Percentiles rank a stretch among this genome's conserved stretches.
phyloP scores from a whole-genome alignment of 2,888 invertebrate species.

The Lampropteryx suffumata region DNA sequence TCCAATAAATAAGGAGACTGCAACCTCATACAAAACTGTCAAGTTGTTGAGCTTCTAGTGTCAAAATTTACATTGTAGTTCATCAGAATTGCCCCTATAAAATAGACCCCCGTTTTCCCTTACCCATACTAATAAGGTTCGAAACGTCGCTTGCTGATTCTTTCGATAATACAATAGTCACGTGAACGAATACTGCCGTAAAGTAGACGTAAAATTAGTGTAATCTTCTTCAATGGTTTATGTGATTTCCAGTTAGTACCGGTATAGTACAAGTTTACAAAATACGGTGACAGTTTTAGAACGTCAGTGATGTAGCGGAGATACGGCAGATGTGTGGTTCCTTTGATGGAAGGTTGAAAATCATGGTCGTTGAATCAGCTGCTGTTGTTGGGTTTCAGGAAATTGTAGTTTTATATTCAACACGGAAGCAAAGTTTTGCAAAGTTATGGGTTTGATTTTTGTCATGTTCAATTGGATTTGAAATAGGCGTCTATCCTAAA shows the following conservation, averaged over 20 bases:
- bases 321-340: no score
- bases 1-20: no score
- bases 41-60: no score
- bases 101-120: neutral
- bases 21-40: no score
- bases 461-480: no score
- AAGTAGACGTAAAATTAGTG: constrained; percentile 29
- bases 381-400: neutral
- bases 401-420: neutral
- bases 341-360: no score
- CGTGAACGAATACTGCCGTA: constrained; percentile 30
- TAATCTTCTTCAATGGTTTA: constrained; percentile 29
- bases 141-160: constrained; percentile 52
- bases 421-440: constrained; percentile 4
- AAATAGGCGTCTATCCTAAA: no score
- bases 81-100: no score
- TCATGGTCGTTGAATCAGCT: no score
- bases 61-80: no score
- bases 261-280: neutral
- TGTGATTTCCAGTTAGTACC: constrained; percentile 14
- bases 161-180: constrained; percentile 43
- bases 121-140: constrained; percentile 39
- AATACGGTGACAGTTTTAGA: neutral
- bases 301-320: no score
- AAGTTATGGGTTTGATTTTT: constrained; percentile 3